phyloP scores from a whole-genome alignment of 2,113 vertebrate genomes.

The Nannospalax galili region DNA sequence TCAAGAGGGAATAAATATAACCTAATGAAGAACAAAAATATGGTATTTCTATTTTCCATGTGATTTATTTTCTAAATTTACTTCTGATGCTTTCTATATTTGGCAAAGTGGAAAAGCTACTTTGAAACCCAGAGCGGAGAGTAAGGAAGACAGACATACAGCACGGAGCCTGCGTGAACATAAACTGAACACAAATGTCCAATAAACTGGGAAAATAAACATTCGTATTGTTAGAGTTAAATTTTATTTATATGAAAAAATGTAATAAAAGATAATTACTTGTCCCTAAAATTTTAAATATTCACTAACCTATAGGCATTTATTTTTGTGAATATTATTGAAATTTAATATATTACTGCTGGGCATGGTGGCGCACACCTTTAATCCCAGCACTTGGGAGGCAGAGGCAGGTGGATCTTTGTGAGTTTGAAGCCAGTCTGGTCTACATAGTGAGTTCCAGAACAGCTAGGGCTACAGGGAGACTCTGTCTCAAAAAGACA shows the following conservation, averaged over 20 bases:
- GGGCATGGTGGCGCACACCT: no score
- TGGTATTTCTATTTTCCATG: slow-evolving; percentile 66
- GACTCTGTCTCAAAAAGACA: no score
- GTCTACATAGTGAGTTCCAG: no score
- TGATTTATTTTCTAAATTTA: slow-evolving; percentile 72
- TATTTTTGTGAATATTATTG: slow-evolving; percentile 62
- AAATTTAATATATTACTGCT: slow-evolving; percentile 70
- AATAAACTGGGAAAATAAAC: slow-evolving; percentile 61
- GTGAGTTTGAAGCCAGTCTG: no score
- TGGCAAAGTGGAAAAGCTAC: slow-evolving; percentile 63
- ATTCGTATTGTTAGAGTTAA: slow-evolving; percentile 63
- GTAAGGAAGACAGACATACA: slow-evolving; percentile 47
- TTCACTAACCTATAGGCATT: slow-evolving; percentile 45
- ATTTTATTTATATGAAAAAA: slow-evolving; percentile 63
- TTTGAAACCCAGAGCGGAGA: slow-evolving; percentile 65
- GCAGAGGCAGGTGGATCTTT: no score
- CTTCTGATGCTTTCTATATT: slow-evolving; percentile 49
- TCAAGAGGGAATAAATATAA: slow-evolving; percentile 68
- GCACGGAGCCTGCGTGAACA: slow-evolving; percentile 44
- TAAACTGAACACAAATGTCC: slow-evolving; percentile 59
- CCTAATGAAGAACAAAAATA: slow-evolving; percentile 71
- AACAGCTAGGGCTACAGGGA: no score
- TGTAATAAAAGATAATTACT: slow-evolving; percentile 61
- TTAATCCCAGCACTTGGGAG: no score
- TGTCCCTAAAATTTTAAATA: slow-evolving; percentile 56